Conservation (phyloP, 2,888 invertebrate species). For the Mayetiola destructor region DNA sequence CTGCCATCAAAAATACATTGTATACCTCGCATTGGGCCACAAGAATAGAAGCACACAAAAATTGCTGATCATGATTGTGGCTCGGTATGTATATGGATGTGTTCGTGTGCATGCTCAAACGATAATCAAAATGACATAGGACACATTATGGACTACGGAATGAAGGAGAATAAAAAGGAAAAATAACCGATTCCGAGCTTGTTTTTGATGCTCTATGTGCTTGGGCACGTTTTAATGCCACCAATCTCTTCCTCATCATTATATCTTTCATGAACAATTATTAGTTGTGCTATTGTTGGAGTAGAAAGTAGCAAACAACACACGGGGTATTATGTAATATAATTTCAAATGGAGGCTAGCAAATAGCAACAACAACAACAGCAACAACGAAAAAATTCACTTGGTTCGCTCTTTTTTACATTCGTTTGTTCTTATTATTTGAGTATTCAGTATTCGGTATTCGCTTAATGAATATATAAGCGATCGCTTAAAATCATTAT, state of each 20-base stretch:
- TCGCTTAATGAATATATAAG: conserved; percentile 1
- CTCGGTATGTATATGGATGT: no score
- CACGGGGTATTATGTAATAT: conserved; percentile 6
- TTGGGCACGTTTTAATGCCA: conserved; percentile 12
- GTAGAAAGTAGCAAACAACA: no score
- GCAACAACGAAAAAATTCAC: neutral
- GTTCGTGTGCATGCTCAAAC: conserved; percentile 5
- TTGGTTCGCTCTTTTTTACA: neutral
- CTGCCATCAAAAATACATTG: no score
- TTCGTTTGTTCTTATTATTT: neutral
- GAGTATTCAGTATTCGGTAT: no score
- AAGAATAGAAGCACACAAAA: no score
- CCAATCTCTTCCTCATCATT: conserved; percentile 11
- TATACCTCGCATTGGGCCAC: no score
- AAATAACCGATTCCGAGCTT: conserved; percentile 6
- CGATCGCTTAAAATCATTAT: conserved; percentile 3
- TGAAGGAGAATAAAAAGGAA: neutral
- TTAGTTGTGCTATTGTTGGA: neutral
- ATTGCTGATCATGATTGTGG: no score
- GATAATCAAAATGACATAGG: conserved; percentile 12
- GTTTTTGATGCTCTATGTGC: conserved; percentile 5
- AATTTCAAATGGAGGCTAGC: neutral
- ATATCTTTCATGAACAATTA: conserved; percentile 12
- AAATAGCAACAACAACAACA: no score
- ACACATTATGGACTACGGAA: no score